phyloP scores from a whole-genome alignment of 1,140 invertebrate species.

The Thaumatotibia leucotreta region DNA sequence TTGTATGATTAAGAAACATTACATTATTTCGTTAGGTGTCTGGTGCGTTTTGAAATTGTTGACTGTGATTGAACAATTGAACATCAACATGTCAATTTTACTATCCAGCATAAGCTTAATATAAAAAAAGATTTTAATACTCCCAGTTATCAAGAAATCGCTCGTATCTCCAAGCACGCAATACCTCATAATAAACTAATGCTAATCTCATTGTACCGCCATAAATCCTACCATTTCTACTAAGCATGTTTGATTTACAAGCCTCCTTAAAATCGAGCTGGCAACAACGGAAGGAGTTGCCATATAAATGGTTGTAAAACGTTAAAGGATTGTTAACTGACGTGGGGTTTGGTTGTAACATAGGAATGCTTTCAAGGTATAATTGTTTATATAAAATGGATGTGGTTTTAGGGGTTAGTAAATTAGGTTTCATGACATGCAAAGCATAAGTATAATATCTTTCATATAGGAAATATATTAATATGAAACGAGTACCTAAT shows the following conservation, averaged over 20 bases:
- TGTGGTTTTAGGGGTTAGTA: background rate
- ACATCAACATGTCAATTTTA: too few species aligned
- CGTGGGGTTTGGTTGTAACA: background rate
- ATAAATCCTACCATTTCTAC: slow-evolving; percentile 13
- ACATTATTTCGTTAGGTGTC: too few species aligned
- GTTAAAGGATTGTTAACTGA: slow-evolving; percentile 4
- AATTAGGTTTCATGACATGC: background rate
- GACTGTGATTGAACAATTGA: too few species aligned
- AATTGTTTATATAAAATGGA: background rate
- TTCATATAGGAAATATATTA: too few species aligned
- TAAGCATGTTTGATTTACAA: slow-evolving; percentile 9
- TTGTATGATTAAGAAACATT: too few species aligned
- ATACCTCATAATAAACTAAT: background rate
- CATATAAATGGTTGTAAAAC: slow-evolving; percentile 11
- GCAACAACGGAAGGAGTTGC: background rate
- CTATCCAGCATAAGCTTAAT: too few species aligned
- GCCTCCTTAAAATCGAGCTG: background rate
- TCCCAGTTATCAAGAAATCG: background rate
- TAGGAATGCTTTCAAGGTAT: background rate
- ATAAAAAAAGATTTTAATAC: background rate
- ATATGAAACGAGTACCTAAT: too few species aligned
- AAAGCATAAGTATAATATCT: too few species aligned
- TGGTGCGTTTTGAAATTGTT: too few species aligned
- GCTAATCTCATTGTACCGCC: slow-evolving; percentile 5
- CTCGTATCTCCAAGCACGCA: background rate